Conservation (phyloP, 2,888 invertebrate genomes). For the Fabriciana adippe region DNA sequence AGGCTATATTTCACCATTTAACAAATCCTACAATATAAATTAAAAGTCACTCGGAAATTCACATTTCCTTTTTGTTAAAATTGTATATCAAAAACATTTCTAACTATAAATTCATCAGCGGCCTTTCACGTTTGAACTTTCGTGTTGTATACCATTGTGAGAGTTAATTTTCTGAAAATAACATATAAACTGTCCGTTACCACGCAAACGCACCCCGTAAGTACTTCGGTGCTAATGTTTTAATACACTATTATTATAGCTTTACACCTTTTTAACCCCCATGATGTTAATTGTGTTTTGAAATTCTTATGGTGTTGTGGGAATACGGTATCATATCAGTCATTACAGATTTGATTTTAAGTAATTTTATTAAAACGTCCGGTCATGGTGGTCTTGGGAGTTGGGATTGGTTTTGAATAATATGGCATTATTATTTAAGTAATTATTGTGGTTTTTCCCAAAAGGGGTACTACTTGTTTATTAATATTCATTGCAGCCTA, state of each 20-base stretch:
- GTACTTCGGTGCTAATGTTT: slow-evolving; percentile 28
- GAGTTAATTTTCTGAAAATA: slow-evolving; percentile 32
- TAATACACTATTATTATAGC: slow-evolving; percentile 33
- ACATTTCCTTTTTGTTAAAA: not conserved
- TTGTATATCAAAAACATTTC: slow-evolving; percentile 8
- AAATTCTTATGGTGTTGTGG: not conserved
- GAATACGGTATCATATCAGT: not conserved
- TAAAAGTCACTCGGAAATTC: too few species aligned
- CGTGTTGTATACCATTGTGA: slow-evolving; percentile 28
- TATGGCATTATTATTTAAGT: too few species aligned
- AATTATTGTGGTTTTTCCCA: too few species aligned
- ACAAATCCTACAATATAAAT: too few species aligned
- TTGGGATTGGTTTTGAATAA: not conserved
- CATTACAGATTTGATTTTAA: not conserved
- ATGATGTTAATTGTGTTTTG: slow-evolving; percentile 2
- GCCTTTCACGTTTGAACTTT: slow-evolving; percentile 16
- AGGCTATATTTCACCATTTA: too few species aligned
- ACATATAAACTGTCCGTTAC: slow-evolving; percentile 15
- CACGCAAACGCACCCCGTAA: slow-evolving; percentile 25
- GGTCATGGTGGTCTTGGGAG: not conserved
- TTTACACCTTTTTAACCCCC: slow-evolving; percentile 29
- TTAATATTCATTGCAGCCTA: too few species aligned
- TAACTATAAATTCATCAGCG: slow-evolving; percentile 1
- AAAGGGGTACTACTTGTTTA: too few species aligned
- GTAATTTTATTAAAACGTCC: not conserved